These are phyloP conservation scores for Octopus sinensis DNA, from an alignment of 1,140 invertebrate genomes.

Conservation along the genomic window DNA sequence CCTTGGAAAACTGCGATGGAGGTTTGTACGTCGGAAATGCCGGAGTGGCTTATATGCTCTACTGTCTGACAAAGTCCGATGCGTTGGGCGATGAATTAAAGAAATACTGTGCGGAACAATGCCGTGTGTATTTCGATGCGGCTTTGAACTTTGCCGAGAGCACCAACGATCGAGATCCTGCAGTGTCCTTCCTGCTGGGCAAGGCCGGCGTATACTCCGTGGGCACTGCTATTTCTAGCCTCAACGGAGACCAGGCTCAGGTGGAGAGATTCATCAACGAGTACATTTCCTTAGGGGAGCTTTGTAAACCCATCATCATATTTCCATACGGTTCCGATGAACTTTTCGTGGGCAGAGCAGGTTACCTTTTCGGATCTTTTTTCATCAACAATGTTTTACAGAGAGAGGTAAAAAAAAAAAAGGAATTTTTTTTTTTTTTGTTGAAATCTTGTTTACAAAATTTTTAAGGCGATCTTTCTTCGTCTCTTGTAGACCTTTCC, in stretches of 20 bases:
- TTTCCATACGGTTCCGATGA: conserved; percentile 75
- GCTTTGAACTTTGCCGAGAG: conserved; percentile 38
- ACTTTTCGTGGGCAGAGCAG: conserved; percentile 77
- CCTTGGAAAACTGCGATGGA: conserved; percentile 52
- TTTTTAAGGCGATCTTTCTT: too few species aligned
- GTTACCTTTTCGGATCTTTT: conserved; percentile 73
- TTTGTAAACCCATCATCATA: conserved; percentile 63
- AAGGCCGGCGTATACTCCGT: conserved; percentile 56
- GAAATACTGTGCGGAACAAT: conserved; percentile 42
- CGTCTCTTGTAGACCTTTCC: too few species aligned
- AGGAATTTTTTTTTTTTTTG: neutral
- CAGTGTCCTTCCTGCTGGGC: conserved; percentile 58
- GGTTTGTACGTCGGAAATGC: conserved; percentile 60
- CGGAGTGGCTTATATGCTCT: conserved; percentile 60
- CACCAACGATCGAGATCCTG: conserved; percentile 30
- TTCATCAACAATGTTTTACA: conserved; percentile 61
- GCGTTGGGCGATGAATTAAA: conserved; percentile 39
- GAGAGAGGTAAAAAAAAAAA: conserved; percentile 27
- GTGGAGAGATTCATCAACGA: conserved; percentile 38
- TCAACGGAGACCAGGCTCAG: conserved; percentile 38
- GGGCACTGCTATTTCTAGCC: conserved; percentile 49
- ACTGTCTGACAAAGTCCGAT: conserved; percentile 50
- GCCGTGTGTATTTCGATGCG: conserved; percentile 46
- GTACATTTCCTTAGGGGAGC: conserved; percentile 46
- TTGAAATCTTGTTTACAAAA: neutral